A percentile compares a stretch with the other conserved stretches of the same genome.
Evolutionary conservation across 2,113 vertebrate genomes (phyloP).

Genomic region (Seriola quinqueradiata): DNA sequence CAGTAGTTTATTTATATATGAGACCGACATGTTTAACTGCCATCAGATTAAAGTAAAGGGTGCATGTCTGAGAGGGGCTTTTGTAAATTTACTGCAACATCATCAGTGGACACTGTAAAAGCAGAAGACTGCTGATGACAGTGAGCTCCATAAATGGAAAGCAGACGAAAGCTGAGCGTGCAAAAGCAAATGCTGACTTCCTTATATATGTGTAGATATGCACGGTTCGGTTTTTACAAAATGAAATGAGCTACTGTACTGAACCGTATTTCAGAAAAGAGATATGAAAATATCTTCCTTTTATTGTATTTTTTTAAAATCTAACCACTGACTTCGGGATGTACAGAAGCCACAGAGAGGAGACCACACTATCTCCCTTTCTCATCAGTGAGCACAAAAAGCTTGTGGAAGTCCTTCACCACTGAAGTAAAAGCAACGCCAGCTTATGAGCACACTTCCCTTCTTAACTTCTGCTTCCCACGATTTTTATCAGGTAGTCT

Average conservation of each 20-base stretch:
- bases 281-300: constrained; percentile 23
- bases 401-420: neutral
- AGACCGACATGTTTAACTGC: neutral
- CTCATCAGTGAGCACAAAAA: constrained; percentile 13
- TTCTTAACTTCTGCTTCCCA: constrained; percentile 55
- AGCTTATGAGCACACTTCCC: constrained; percentile 37
- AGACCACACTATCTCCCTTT: neutral
- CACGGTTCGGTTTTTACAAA: neutral
- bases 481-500: constrained; percentile 24
- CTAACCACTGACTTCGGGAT: neutral
- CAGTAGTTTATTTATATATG: neutral
- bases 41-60: neutral
- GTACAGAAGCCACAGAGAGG: neutral
- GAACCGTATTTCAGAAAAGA: neutral
- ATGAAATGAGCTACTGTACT: constrained; percentile 16
- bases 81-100: neutral
- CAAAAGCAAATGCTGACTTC: constrained; percentile 20
- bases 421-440: constrained; percentile 5
- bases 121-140: neutral
- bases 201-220: constrained; percentile 12
- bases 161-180: neutral
- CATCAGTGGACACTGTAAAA: neutral
- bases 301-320: constrained; percentile 1
- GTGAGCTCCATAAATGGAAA: constrained; percentile 5
- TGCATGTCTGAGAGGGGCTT: neutral